Percentiles rank a stretch among this genome's conserved stretches.
Conservation (phyloP, 2,888 invertebrate genomes). For the Achlya flavicornis region DNA sequence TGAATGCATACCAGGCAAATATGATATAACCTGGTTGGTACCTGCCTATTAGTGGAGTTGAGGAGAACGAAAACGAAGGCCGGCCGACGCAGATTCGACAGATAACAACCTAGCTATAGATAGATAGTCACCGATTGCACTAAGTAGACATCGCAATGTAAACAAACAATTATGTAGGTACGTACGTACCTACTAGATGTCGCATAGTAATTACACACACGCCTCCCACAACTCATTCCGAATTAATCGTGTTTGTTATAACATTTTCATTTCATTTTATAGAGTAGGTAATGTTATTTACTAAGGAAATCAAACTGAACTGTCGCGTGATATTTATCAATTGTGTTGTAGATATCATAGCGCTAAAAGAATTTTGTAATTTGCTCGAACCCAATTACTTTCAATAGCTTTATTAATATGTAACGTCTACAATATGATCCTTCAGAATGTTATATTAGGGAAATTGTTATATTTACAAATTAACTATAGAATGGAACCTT, state of each 20-base stretch:
- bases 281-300: conserved; percentile 42
- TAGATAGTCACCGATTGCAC: conserved; percentile 22
- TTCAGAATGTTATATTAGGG: not conserved
- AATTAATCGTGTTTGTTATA: conserved; percentile 67
- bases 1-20: too few species aligned
- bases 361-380: conserved; percentile 63
- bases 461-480: not conserved
- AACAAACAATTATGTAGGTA: conserved; percentile 49
- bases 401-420: conserved; percentile 42
- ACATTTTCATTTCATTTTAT: conserved; percentile 66
- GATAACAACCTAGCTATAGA: not conserved
- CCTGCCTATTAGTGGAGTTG: too few species aligned
- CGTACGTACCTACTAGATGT: conserved; percentile 36
- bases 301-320: conserved; percentile 75
- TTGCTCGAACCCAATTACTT: conserved; percentile 50
- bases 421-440: not conserved
- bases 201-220: conserved; percentile 43
- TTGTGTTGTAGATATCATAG: conserved; percentile 43
- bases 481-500: too few species aligned
- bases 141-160: conserved; percentile 37
- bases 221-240: conserved; percentile 52
- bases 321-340: conserved; percentile 68
- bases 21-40: too few species aligned
- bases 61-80: not conserved
- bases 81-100: not conserved